Base-by-base conservation (phyloP, 2,888 invertebrate species). In the Polylopha cassiicola region DNA sequence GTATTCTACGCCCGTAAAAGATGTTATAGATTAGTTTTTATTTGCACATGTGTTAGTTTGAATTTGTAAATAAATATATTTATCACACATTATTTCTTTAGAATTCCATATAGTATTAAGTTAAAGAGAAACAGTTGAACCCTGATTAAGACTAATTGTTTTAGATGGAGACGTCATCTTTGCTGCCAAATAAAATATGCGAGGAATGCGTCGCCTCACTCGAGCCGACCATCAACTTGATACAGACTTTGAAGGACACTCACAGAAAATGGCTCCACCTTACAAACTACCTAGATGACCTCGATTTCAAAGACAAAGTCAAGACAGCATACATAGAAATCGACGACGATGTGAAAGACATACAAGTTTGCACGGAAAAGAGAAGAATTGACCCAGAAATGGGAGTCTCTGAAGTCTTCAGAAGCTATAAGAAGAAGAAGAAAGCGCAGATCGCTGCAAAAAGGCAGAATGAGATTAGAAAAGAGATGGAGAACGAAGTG, bases 121-220 rank as follows among this genome's bases (percentile, higher is more conserved):
- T 27, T 13, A 45, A 37, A 48, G 31, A 46, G 54, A 39, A 50
- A 44, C 39, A 46, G 30, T 50, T 38, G 37, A 42, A 21, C 22
- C 46, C 45, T 49, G 43, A 53, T 32, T 21, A 29, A 38, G 41
- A 39, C 37, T 47, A 50, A 46, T 75, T 73, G 73, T 76, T 76
- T 46, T 76, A 76, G 76, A 59, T 76, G 59, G 70, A 68, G 60
- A 14, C 18, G 4, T 28, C 59, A 14, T 8, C 54, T 13, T 10
- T 33, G 43, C 61, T 73, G 55, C 76, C 76, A 18, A 48, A 55
- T 27, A 55, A 50, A 37, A 23, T 65, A 39, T 75, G 76, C 59
- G 24, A 22, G n/a, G 18, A 16, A 24, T 75, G 76, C 51, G 36
- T 44, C 10, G 32, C 44, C 2, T 46, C 53, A 15, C 21, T 67